Evolutionary conservation across 2,888 invertebrate species (phyloP), one percentile per base, ranked within the genome.

Genomic region (Plagodis pulveraria): DNA sequence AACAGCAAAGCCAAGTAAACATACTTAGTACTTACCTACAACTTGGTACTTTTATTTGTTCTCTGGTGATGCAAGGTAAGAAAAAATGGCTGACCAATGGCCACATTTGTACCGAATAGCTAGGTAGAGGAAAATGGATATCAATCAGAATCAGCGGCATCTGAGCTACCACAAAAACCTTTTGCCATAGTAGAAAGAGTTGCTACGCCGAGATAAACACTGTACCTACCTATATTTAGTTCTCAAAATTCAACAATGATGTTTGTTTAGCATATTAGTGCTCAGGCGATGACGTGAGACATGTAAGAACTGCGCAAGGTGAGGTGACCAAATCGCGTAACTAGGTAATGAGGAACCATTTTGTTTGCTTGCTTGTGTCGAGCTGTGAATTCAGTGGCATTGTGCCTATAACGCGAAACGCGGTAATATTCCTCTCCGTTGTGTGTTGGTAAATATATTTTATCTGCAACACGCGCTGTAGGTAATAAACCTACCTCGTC

Each of bases 181-280:
- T 22, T 22, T 22, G n/a, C n/a, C n/a, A n/a, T n/a, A n/a, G n/a
- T n/a, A n/a, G n/a, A n/a, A n/a, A n/a, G n/a, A n/a, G n/a, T n/a
- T n/a, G 22, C 22, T 22, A 22, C 22, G 22, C 22, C 22, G 22
- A 22, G 38, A 38, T 38, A 38, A 9, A 8, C 9, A 38, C 38
- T 38, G 55, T 11, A 48, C 22, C 22, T 11, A 48, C 22, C 22
- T 22, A 22, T 41, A 58, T 73, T 67, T 61, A 50, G 46, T 47
- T 55, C 50, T 55, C 41, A 49, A 74, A 76, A 76, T 70, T 74
- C 71, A 72, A 68, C 72, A 63, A 72, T 65, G 69, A 53, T 87
- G 78, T 88, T 86, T 86, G 81, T 78, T 78, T 76, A 72, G 75
- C 67, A 70, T 80, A 83, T 88, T 84, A 86, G 80, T 80, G 77